Conservation (phyloP, 2,797 vertebrate species). For the Microctenopoma steveboyesi region DNA sequence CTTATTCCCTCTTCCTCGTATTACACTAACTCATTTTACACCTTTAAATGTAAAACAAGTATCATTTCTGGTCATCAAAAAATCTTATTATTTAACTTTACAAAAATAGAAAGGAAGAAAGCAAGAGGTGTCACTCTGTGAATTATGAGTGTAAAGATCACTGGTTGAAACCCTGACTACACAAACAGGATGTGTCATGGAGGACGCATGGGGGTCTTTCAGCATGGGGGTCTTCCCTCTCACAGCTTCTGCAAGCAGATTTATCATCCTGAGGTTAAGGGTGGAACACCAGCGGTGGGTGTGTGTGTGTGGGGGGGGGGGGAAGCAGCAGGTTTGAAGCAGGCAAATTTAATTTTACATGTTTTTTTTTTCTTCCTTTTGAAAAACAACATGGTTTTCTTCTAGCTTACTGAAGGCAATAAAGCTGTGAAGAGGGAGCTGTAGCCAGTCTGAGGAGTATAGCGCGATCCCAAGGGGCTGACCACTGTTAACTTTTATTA, state of each 20-base stretch:
- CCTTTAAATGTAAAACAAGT: background rate
- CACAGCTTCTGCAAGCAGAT: slow-evolving; percentile 79
- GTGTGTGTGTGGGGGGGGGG: too few species aligned
- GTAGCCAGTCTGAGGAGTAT: slow-evolving; percentile 76
- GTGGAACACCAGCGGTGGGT: slow-evolving; percentile 64
- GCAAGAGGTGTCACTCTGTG: slow-evolving; percentile 51
- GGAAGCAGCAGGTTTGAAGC: slow-evolving; percentile 37
- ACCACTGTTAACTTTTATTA: slow-evolving; percentile 84
- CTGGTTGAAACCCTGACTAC: slow-evolving; percentile 70
- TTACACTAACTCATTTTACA: background rate
- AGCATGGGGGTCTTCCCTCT: slow-evolving; percentile 68
- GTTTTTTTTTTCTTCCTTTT: slow-evolving; percentile 78
- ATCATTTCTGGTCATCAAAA: background rate
- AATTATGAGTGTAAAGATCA: slow-evolving; percentile 76
- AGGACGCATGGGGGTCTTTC: slow-evolving; percentile 75
- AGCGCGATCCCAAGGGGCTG: slow-evolving; percentile 80
- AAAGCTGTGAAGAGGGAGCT: slow-evolving; percentile 73
- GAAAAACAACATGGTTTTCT: slow-evolving; percentile 76
- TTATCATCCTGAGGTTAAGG: slow-evolving; percentile 83
- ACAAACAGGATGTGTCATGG: slow-evolving; percentile 81
- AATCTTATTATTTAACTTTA: slow-evolving; percentile 10
- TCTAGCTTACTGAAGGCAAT: slow-evolving; percentile 74
- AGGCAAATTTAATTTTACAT: slow-evolving; percentile 79
- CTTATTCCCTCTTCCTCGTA: background rate
- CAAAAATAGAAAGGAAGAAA: slow-evolving; percentile 47